A percentile compares a stretch with the other conserved stretches of the same genome.
phyloP scores from a whole-genome alignment of 2,888 invertebrate genomes.

The Meandrusa payeni region DNA sequence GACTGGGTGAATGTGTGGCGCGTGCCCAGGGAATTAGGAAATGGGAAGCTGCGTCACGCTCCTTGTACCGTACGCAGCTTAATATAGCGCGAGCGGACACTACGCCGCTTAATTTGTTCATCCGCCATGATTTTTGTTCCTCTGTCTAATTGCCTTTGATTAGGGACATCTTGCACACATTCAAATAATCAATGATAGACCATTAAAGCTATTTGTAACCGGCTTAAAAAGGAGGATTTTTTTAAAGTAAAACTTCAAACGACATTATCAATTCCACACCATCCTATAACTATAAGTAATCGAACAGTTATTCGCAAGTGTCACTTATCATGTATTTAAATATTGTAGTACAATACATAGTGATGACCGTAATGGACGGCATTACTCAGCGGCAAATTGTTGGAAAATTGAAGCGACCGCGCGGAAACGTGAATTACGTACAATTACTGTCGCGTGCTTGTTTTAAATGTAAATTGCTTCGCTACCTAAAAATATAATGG shows the following conservation, averaged over 20 bases:
- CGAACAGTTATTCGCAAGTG: no score
- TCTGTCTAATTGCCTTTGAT: slow-evolving; percentile 36
- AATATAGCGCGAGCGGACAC: slow-evolving; percentile 26
- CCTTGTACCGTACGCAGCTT: slow-evolving; percentile 22
- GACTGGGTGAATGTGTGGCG: slow-evolving; percentile 49
- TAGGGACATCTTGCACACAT: slow-evolving; percentile 21
- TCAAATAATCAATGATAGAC: slow-evolving; percentile 16
- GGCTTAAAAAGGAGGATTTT: no score
- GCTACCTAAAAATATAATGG: not conserved
- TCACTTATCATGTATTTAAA: no score
- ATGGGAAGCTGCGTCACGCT: slow-evolving; percentile 45
- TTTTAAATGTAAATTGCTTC: slow-evolving; percentile 17
- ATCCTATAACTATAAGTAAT: no score
- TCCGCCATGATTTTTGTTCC: slow-evolving; percentile 36
- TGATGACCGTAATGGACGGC: no score
- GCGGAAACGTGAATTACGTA: slow-evolving; percentile 21
- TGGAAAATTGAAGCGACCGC: slow-evolving; percentile 24
- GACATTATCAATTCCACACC: no score
- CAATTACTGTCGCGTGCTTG: slow-evolving; percentile 19
- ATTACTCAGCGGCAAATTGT: slow-evolving; percentile 23
- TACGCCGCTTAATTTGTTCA: slow-evolving; percentile 36
- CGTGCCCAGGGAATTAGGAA: slow-evolving; percentile 61
- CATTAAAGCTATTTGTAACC: slow-evolving; percentile 7
- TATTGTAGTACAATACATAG: no score
- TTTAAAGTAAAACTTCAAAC: no score